These are phyloP conservation scores for Diuraphis noxia DNA, from an alignment of 1,140 invertebrate species.

Conservation along the genomic window DNA sequence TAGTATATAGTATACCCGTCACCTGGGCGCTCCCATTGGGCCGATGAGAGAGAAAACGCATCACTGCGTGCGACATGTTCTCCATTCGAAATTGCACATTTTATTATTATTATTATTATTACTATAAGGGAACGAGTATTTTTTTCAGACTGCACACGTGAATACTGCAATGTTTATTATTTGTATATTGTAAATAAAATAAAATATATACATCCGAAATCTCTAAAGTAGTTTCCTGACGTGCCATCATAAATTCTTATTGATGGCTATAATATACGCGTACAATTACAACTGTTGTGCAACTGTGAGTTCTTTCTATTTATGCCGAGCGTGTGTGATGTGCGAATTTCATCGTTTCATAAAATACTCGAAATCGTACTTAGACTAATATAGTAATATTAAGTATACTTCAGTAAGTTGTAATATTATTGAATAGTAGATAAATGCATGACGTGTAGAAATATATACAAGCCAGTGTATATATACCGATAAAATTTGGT, in stretches of 20 bases:
- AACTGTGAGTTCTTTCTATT: not conserved
- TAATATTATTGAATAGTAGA: no score
- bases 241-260: not conserved
- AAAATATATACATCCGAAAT: not conserved
- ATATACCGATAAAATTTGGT: not conserved
- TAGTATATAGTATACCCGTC: not conserved
- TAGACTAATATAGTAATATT: no score
- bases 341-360: not conserved
- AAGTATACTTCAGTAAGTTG: no score
- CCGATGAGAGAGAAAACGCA: slow-evolving; percentile 10
- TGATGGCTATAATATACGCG: no score
- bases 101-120: not conserved
- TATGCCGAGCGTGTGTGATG: not conserved
- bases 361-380: not conserved
- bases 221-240: not conserved
- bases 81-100: slow-evolving; percentile 20
- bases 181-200: not conserved
- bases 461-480: not conserved
- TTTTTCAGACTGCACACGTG: no score
- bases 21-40: not conserved
- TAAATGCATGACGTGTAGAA: not conserved
- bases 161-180: not conserved
- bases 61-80: not conserved
- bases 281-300: no score
- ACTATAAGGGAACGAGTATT: not conserved